A percentile compares a stretch with the other conserved stretches of the same genome.
Conservation (phyloP, 2,888 invertebrate genomes). For the Fragum sueziense region DNA sequence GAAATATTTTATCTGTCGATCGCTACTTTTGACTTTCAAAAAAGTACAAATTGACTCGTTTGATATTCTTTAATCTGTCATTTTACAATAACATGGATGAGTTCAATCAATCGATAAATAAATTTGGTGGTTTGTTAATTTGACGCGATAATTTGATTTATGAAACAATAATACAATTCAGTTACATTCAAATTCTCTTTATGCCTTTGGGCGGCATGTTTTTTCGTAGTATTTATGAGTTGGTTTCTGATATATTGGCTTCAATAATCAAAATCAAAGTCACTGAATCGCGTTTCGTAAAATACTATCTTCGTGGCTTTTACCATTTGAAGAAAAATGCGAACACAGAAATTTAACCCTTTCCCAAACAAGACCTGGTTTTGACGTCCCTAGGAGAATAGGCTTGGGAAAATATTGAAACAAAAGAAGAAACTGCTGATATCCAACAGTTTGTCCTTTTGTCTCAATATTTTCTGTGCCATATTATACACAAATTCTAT, state of each 20-base stretch:
- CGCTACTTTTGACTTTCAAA: too few species aligned
- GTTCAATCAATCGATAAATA: not conserved
- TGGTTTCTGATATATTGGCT: not conserved
- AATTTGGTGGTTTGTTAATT: constrained; percentile 7
- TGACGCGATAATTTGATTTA: constrained; percentile 14
- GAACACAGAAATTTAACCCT: too few species aligned
- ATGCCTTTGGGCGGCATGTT: not conserved
- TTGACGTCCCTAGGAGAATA: too few species aligned
- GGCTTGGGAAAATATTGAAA: too few species aligned
- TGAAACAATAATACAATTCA: constrained; percentile 12
- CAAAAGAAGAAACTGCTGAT: too few species aligned
- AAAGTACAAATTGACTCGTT: not conserved
- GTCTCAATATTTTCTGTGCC: too few species aligned
- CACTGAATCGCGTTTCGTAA: not conserved
- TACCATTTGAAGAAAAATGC: too few species aligned
- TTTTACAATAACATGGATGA: not conserved
- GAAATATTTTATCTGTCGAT: too few species aligned
- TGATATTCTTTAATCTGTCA: not conserved
- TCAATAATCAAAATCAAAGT: not conserved
- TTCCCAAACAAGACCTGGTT: too few species aligned
- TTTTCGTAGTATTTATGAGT: not conserved
- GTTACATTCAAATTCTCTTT: constrained; percentile 1
- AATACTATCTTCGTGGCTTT: too few species aligned
- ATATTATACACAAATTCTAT: too few species aligned
- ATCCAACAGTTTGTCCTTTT: too few species aligned